Evolutionary conservation across 2,888 invertebrate genomes (phyloP), one percentile per base, ranked within the genome.

Genomic region (Hypena proboscidalis): DNA sequence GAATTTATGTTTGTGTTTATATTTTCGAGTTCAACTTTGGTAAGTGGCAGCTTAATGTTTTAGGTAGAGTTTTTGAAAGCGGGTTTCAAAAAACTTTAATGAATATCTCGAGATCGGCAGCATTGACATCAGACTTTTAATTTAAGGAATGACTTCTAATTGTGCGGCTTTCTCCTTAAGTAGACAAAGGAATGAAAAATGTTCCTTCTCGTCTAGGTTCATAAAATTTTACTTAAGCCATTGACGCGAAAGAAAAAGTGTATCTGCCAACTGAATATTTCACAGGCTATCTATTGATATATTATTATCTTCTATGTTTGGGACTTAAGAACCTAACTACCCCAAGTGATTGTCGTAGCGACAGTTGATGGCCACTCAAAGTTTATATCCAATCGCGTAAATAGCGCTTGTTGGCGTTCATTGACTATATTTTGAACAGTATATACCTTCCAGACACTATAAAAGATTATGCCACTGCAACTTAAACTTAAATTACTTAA

Each of bases 1-100:
- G 76, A 83, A 83, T 84, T 81, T 80, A 82, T 75, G 75, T 73
- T 66, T 71, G 67, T 80, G 76, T 80, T 82, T 78, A 72, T 71
- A 65, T 72, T 68, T 67, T 64, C 59, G 55, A 55, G 50, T 48
- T 61, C 34, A 58, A 56, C 59, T 58, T 68, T 57, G 55, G 56
- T 66, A 58, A 62, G 58, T 68, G 40, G 48, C 47, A 54, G 61
- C 53, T 68, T 60, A 57, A 62, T 58, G 47, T 54, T 54, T 51
- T 52, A 48, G 48, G 29, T 32, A n/a, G n/a, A n/a, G n/a, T n/a
- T n/a, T n/a, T n/a, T n/a, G n/a, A n/a, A n/a, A n/a, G n/a, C n/a
- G n/a, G 29, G 30, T 49, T 40, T 14, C 15, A 27, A 20, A 19
- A 36, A 36, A 14, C 29, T 10, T 38, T 31, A n/a, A n/a, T n/a